phyloP scores from a whole-genome alignment of 2,797 vertebrate genomes.

The Tarsius wallacei region DNA sequence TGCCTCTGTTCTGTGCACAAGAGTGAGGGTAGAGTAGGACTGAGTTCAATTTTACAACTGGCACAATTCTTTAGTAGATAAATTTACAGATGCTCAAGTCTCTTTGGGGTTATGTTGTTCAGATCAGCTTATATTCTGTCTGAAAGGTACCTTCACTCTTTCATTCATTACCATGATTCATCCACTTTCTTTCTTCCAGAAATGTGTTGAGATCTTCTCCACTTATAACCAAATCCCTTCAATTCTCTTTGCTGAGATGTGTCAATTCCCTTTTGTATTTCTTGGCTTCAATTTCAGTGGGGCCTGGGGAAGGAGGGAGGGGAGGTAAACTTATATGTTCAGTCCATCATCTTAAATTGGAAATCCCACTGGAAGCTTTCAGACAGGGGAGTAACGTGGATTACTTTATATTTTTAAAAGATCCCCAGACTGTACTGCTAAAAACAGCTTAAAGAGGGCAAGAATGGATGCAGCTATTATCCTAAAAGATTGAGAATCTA shows the following conservation, averaged over 20 bases:
- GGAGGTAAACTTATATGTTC: slow-evolving; percentile 70
- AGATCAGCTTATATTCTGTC: slow-evolving; percentile 57
- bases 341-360: slow-evolving; percentile 69
- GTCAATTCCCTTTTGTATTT: slow-evolving; percentile 50
- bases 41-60: slow-evolving; percentile 38
- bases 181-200: slow-evolving; percentile 59
- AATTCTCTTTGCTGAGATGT: slow-evolving; percentile 51
- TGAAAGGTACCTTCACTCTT: slow-evolving; percentile 53
- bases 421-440: neutral
- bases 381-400: neutral
- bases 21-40: neutral
- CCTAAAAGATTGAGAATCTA: slow-evolving; percentile 18
- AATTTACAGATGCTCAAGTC: slow-evolving; percentile 22
- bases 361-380: slow-evolving; percentile 6
- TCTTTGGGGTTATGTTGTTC: slow-evolving; percentile 64
- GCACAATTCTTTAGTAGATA: slow-evolving; percentile 2
- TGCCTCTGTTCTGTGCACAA: slow-evolving; percentile 55
- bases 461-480: neutral
- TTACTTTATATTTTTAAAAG: slow-evolving; percentile 37
- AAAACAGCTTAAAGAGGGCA: neutral
- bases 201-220: slow-evolving; percentile 63
- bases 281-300: slow-evolving; percentile 81
- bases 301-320: slow-evolving; percentile 79
- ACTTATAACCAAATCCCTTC: slow-evolving; percentile 26
- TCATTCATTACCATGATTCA: neutral